Evolutionary conservation across 2,888 invertebrate species (phyloP), one percentile per base, ranked within the genome.

Genomic region (Synergus itoensis): DNA sequence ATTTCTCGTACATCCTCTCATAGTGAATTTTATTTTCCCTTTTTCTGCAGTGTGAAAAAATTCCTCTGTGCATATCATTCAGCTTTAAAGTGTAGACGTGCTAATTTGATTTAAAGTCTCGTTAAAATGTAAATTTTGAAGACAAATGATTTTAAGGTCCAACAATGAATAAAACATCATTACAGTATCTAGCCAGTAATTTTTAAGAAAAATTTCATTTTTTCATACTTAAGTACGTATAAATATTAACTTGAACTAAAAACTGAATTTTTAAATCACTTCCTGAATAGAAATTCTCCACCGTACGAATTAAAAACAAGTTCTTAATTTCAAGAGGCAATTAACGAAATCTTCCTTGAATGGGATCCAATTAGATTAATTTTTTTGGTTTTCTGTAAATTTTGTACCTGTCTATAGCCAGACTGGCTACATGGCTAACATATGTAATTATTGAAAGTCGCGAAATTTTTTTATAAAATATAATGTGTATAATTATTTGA

Each of bases 21-120:
- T 11, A n/a, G 8, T 8, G 1, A n/a, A n/a, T 53, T n/a, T 8
- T 2, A 8, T 53, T 53, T 53, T 8, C 53, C 16, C n/a, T 53
- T 53, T 8, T 53, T 53, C n/a, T 53, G n/a, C n/a, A 53, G 53
- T 53, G n/a, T 1, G n/a, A n/a, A 53, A 48, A 53, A n/a, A n/a
- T 8, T 8, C 7, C 53, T 53, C 8, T n/a, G 0, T 45, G 12
- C 2, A 53, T 16, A 53, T 53, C 16, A 16, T 16, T 53, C n/a
- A 53, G 53, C 53, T 53, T n/a, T 53, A n/a, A 53, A n/a, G 53
- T n/a, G n/a, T n/a, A n/a, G n/a, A 14, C 53, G n/a, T 53, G n/a
- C 53, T 53, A 53, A 53, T 53, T n/a, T n/a, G 53, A 53, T 53
- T 53, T 53, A 9, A 53, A 53, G 8, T 53, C 53, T 53, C n/a